phyloP scores from a whole-genome alignment of 37 sponge, comb jelly and placozoan genomes.

The Spongilla lacustris region DNA sequence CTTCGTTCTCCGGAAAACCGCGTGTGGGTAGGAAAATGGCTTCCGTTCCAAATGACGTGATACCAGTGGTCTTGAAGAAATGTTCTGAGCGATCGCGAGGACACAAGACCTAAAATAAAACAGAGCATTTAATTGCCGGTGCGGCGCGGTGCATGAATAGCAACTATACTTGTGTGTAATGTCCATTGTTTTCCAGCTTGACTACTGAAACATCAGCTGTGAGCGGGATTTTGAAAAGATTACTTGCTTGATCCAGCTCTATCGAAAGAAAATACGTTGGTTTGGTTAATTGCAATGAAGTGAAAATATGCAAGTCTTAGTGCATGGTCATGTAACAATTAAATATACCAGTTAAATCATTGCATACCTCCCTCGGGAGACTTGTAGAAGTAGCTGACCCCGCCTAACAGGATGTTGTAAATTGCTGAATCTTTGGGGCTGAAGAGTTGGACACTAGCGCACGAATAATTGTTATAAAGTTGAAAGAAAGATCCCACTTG shows the following conservation, averaged over 20 bases:
- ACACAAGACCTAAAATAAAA: not conserved
- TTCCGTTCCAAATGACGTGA: conserved; percentile 6
- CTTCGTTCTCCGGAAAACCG: no score
- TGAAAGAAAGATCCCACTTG: not conserved
- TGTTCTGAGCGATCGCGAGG: not conserved
- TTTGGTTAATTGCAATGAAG: no score
- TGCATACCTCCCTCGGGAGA: not conserved
- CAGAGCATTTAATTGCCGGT: not conserved
- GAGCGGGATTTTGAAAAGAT: conserved; percentile 6
- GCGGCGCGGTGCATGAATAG: not conserved
- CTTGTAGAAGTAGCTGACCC: conserved; percentile 17
- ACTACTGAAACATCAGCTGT: conserved; percentile 8
- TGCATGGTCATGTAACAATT: no score
- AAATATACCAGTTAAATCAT: no score
- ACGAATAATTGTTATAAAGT: conserved; percentile 12
- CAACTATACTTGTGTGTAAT: conserved; percentile 6
- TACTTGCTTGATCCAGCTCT: not conserved
- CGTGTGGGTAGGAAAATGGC: not conserved
- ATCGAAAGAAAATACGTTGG: no score
- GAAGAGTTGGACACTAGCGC: conserved; percentile 9
- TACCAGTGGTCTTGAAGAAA: not conserved
- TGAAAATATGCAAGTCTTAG: no score
- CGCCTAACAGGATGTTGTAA: conserved; percentile 4
- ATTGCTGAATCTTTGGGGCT: not conserved
- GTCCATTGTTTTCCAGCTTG: not conserved